Evolutionary conservation across 2,797 vertebrate species (phyloP), one percentile per base, ranked within the genome.

Genomic region (Microctenopoma lineatum): DNA sequence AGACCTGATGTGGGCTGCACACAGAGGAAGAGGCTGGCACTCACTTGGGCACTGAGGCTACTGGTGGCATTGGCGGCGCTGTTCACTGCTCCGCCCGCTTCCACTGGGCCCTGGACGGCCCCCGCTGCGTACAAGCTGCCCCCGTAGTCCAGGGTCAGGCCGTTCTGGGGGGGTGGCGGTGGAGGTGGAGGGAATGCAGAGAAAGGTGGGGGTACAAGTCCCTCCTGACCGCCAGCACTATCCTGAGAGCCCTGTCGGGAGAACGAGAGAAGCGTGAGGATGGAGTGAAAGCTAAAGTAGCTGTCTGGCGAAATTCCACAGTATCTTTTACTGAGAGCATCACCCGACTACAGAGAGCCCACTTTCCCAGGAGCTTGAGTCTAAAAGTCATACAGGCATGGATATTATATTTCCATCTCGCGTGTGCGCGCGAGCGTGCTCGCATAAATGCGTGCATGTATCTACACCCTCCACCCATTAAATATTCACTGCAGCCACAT

Each of bases 151-250:
- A 94, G 87, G 57, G 90, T 80, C 86, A 95, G 80, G 78, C 94
- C 94, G 76, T 95, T 95, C 85, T 95, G 94, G 57, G 94, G 93
- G 15, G 94, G 94, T 0, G 94, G 94, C 0, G 94, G 94, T 0
- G 94, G 94, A 64, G 94, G 94, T 41, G 94, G 94, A 50, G 94
- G 93, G 76, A 94, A 94, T 0, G 92, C 73, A 0, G 94, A 92
- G 88, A 94, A 95, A 54, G 93, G 91, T 51, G 92, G 93, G 63
- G 92, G 89, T 44, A 94, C 90, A 1, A 94, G 93, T 57, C 94
- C 94, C 80, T 95, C 93, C 85, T 93, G 91, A 85, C 92, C 87
- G 25, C 92, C 92, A 85, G 93, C 88, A 77, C 87, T 89, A 85
- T 94, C 94, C 90, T 95, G 94, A 83, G 94, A 93, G 79, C 93